These are phyloP conservation scores for Odontocerum albicorne DNA, from an alignment of 2,888 invertebrate genomes.

Conservation along the genomic window DNA sequence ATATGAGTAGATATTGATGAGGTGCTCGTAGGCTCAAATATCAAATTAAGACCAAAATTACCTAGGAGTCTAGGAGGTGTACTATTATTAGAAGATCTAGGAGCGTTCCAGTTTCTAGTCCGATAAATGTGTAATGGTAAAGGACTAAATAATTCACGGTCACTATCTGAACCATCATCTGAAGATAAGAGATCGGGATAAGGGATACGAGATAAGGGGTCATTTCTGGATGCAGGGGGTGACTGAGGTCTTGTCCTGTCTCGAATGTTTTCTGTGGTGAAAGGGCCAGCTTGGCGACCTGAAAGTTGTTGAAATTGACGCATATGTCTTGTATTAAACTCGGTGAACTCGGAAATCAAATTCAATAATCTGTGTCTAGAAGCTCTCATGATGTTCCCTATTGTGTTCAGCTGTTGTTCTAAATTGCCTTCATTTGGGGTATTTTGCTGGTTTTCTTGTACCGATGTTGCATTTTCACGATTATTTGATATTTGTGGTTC, in stretches of 20 bases:
- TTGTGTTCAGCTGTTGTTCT: conserved; percentile 50
- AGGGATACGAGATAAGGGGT: no score
- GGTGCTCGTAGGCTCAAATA: conserved; percentile 13
- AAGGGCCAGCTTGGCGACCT: background rate
- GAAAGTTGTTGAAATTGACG: conserved; percentile 10
- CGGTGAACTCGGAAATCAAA: conserved; percentile 53
- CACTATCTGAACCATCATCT: conserved; percentile 29
- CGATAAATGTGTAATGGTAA: conserved; percentile 24
- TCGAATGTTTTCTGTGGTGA: background rate
- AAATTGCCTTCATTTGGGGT: conserved; percentile 2
- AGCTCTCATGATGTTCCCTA: conserved; percentile 53
- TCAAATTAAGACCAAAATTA: conserved; percentile 2
- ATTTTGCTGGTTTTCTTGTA: conserved; percentile 3
- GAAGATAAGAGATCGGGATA: conserved; percentile 19
- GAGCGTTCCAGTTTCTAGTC: conserved; percentile 19
- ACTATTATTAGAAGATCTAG: background rate
- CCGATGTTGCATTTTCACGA: conserved; percentile 23
- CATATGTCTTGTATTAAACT: conserved; percentile 15
- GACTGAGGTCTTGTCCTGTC: background rate
- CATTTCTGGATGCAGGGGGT: conserved; percentile 4
- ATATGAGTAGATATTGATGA: conserved; percentile 22
- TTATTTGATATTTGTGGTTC: conserved; percentile 31
- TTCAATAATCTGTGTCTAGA: conserved; percentile 53
- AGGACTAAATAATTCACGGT: conserved; percentile 31
- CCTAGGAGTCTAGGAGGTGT: background rate